These are phyloP conservation scores for Trichopoda pennipes DNA, from an alignment of 2,888 invertebrate genomes.

Conservation along the genomic window DNA sequence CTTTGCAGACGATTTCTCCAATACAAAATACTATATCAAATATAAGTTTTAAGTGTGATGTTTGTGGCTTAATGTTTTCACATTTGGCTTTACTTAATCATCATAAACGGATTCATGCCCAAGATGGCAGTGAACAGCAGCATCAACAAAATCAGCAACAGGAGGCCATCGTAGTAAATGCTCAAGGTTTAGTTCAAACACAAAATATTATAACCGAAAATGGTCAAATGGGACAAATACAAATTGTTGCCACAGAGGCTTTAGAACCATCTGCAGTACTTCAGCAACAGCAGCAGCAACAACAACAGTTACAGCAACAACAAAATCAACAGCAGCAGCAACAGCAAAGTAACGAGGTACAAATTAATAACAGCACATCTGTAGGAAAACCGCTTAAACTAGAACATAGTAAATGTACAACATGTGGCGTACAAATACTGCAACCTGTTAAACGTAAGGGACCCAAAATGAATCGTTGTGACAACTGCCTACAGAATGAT, in stretches of 20 bases:
- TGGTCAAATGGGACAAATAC: conserved; percentile 82
- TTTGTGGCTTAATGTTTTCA: conserved; percentile 92
- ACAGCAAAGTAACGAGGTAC: conserved; percentile 70
- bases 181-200: conserved; percentile 80
- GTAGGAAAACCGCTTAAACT: conserved; percentile 81
- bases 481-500: conserved; percentile 84
- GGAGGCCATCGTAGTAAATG: conserved; percentile 83
- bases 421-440: conserved; percentile 83
- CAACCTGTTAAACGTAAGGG: conserved; percentile 84
- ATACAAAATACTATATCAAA: conserved; percentile 88
- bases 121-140: conserved; percentile 81
- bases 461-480: conserved; percentile 84
- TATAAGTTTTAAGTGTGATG: conserved; percentile 93
- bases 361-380: conserved; percentile 78
- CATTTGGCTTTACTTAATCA: conserved; percentile 91
- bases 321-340: conserved; percentile 65
- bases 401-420: conserved; percentile 84
- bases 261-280: conserved; percentile 74
- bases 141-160: conserved; percentile 74
- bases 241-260: conserved; percentile 83
- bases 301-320: conserved; percentile 70
- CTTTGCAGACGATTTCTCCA: conserved; percentile 71
- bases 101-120: conserved; percentile 90
- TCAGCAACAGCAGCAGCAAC: conserved; percentile 63
- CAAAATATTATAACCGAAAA: conserved; percentile 80